A percentile compares a stretch with the other conserved stretches of the same genome.
Conservation (phyloP, 2,113 vertebrate genomes). For the Coracopsis vasa region DNA sequence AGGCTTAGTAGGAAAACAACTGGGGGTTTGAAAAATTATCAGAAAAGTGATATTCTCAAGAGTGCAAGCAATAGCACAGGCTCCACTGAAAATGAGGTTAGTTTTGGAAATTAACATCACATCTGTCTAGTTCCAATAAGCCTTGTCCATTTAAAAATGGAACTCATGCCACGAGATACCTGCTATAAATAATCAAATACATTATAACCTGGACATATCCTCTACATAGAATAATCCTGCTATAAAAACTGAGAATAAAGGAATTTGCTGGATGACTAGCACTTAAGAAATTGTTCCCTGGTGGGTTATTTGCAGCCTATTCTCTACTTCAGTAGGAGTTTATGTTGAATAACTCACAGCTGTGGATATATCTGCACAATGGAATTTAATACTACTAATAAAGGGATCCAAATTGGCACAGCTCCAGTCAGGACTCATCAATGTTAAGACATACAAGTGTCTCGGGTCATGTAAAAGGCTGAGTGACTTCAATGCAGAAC, state of each 20-base stretch:
- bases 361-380: constrained; percentile 53
- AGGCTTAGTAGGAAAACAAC: constrained; percentile 8
- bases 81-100: constrained; percentile 37
- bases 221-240: constrained; percentile 33
- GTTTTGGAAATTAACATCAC: constrained; percentile 53
- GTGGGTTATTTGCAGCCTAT: constrained; percentile 58
- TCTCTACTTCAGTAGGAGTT: constrained; percentile 57
- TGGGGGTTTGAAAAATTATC: constrained; percentile 31
- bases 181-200: constrained; percentile 57
- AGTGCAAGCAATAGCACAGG: constrained; percentile 1
- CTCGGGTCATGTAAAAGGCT: background rate
- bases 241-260: constrained; percentile 65
- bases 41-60: constrained; percentile 43
- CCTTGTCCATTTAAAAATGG: constrained; percentile 24
- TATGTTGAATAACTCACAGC: constrained; percentile 64
- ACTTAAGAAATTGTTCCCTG: constrained; percentile 57
- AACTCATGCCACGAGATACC: background rate
- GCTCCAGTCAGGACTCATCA: background rate
- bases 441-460: background rate
- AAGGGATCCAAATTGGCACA: constrained; percentile 23
- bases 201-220: constrained; percentile 38
- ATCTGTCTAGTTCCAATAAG: constrained; percentile 46
- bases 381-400: constrained; percentile 43
- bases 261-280: constrained; percentile 61
- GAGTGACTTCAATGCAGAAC: background rate